Conservation (phyloP, 92 coral and sea anemone species). For the Zoanthus sansibaricus region DNA sequence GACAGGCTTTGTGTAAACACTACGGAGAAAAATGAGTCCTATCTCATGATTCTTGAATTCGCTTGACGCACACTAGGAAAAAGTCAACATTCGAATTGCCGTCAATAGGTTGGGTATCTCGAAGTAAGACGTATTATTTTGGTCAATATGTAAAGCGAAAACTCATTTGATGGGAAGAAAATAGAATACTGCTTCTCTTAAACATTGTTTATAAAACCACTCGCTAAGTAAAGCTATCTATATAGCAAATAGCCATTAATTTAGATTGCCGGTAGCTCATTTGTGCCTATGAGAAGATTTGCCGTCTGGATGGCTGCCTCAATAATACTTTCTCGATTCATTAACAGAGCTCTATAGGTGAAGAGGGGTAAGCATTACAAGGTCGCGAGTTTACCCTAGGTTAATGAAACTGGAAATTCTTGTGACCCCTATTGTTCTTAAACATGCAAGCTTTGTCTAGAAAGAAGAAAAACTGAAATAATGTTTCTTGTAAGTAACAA, state of each 20-base stretch:
- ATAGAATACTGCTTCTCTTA: too few species aligned
- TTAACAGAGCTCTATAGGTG: background rate
- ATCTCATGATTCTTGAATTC: background rate
- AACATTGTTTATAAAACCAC: too few species aligned
- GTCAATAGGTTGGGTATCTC: too few species aligned
- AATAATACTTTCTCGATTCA: conserved; percentile 23
- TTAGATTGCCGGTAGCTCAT: background rate
- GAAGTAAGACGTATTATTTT: too few species aligned
- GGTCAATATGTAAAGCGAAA: too few species aligned
- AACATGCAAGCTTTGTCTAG: background rate
- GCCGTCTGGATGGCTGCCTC: background rate
- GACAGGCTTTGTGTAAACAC: background rate
- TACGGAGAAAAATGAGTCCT: background rate
- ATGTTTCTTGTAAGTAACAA: background rate
- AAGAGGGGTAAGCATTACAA: background rate
- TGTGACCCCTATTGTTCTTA: background rate
- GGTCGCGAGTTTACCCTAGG: conserved; percentile 34
- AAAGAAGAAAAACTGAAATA: background rate
- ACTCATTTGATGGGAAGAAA: too few species aligned
- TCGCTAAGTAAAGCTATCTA: background rate
- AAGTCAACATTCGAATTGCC: background rate
- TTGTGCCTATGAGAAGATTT: background rate
- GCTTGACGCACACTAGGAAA: background rate
- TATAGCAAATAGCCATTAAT: background rate
- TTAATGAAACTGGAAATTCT: background rate